Evolutionary conservation across 2,797 vertebrate species (phyloP).

Genomic region (Sebastolobus altivelis): DNA sequence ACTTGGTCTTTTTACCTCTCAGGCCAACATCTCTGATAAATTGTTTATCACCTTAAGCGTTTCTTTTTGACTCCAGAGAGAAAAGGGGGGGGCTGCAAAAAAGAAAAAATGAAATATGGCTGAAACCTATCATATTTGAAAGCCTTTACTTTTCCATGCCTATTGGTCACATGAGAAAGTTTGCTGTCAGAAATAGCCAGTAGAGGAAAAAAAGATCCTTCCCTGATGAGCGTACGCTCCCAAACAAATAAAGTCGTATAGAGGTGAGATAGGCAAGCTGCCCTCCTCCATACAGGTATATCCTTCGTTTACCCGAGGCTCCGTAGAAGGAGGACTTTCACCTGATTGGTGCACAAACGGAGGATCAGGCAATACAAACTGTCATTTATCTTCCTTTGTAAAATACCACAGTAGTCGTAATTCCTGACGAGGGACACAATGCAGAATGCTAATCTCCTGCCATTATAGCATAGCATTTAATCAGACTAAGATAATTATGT

Average conservation of each 20-base stretch:
- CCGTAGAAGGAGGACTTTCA: conserved; percentile 52
- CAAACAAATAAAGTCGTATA: conserved; percentile 67
- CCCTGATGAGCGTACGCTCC: conserved; percentile 67
- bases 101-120: conserved; percentile 58
- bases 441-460: conserved; percentile 65
- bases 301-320: conserved; percentile 63
- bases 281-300: conserved; percentile 40
- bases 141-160: conserved; percentile 70
- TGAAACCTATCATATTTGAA: conserved; percentile 74
- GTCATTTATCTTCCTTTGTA: conserved; percentile 76
- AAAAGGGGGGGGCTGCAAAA: conserved; percentile 40
- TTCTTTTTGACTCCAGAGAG: conserved; percentile 58
- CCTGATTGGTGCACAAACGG: conserved; percentile 64
- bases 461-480: conserved; percentile 70
- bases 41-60: conserved; percentile 76
- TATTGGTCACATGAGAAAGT: conserved; percentile 74
- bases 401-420: conserved; percentile 66
- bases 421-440: conserved; percentile 48
- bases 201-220: conserved; percentile 52
- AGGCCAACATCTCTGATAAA: conserved; percentile 73
- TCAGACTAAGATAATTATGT: conserved; percentile 76
- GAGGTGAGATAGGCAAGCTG: conserved; percentile 51
- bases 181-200: conserved; percentile 64
- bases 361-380: conserved; percentile 67
- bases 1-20: conserved; percentile 36